Evolutionary conservation across 2,113 vertebrate genomes (phyloP), one percentile per base, ranked within the genome.

Genomic region (Equus quagga): DNA sequence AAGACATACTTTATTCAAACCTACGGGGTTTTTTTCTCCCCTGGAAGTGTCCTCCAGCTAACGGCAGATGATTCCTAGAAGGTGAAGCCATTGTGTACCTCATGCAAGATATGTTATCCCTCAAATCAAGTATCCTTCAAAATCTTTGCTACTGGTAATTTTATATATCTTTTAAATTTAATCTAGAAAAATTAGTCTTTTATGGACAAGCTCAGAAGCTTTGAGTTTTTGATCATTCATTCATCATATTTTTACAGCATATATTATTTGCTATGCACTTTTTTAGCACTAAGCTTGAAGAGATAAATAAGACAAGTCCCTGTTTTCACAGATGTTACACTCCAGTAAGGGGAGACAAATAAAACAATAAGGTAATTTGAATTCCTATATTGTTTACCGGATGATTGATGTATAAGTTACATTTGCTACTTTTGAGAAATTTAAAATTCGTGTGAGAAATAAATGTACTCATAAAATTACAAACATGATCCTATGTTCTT

Each of bases 371-470:
- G 0, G 70, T 3, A 17, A 93, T 84, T 88, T 76, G 28, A 56
- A 89, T 88, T 62, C 1, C 19, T 90, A 23, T 70, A 21, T 28
- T 76, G 15, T 33, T 85, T 60, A 11, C 6, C 67, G 1, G 13
- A 26, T 60, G 14, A 28, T 49, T 92, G 65, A 41, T n/a, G n/a
- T 26, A 44, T 23, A 73, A 88, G 5, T 10, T 80, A 36, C 4
- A 56, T 91, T 84, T 58, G 12, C 21, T 78, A 78, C 33, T 83
- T 92, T 58, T 46, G 14, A 72, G 8, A n/a, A 70, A 76, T 28
- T 91, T 81, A n/a, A 78, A 89, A 92, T 72, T 49, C 4, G 70
- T 82, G 8, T 58, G 44, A 75, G 19, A 67, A 65, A 67, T 79
- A 93, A 80, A 51, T 94, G 41, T 54, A n/a, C 2, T 1, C 3